Conservation (phyloP, 2,888 invertebrate species). For the Drosophila crucigera region DNA sequence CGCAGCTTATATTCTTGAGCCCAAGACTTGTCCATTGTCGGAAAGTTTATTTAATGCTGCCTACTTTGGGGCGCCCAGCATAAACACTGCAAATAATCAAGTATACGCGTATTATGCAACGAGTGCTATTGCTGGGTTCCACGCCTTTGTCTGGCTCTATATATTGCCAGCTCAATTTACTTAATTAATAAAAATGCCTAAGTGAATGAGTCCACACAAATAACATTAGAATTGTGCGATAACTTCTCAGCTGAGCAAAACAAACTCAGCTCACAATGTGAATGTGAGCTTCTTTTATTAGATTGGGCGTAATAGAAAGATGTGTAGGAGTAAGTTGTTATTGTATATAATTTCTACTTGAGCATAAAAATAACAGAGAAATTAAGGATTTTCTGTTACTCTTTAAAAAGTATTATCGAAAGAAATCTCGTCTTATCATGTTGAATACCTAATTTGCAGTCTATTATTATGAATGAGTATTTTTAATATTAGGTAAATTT, state of each 20-base stretch:
- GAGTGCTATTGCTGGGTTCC: slow-evolving; percentile 9
- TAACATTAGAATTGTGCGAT: slow-evolving; percentile 15
- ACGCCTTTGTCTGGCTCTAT: slow-evolving; percentile 5
- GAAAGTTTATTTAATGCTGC: slow-evolving; percentile 51
- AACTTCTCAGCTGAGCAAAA: slow-evolving; percentile 19
- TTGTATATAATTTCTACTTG: neutral
- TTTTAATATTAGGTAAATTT: neutral
- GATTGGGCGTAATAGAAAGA: neutral
- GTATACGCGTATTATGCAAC: slow-evolving; percentile 54
- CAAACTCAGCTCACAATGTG: neutral
- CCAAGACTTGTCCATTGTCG: slow-evolving; percentile 15
- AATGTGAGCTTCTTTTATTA: neutral
- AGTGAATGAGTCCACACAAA: slow-evolving; percentile 45
- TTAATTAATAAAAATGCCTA: slow-evolving; percentile 77
- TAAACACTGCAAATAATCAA: slow-evolving; percentile 65
- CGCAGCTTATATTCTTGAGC: slow-evolving; percentile 16
- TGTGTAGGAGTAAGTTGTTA: neutral
- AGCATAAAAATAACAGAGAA: neutral
- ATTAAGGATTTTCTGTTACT: neutral
- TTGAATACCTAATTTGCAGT: neutral
- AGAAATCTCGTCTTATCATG: neutral
- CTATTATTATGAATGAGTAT: accelerated
- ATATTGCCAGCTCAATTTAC: slow-evolving; percentile 62
- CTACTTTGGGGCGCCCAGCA: slow-evolving; percentile 41
- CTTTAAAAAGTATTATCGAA: neutral